These are phyloP conservation scores for Ylistrum balloti DNA, from an alignment of 1,140 invertebrate species.

Conservation along the genomic window DNA sequence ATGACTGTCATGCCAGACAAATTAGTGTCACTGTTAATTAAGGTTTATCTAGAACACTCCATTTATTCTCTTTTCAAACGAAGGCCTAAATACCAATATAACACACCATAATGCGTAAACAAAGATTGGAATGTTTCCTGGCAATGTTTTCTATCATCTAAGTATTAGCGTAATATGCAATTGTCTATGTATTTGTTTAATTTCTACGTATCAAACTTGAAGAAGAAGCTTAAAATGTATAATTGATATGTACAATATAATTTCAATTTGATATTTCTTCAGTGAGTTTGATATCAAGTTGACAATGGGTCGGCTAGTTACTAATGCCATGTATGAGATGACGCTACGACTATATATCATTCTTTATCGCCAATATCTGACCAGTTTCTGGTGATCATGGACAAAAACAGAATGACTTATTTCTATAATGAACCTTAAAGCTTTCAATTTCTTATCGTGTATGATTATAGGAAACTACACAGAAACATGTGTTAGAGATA, in stretches of 20 bases:
- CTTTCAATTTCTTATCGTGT: neutral
- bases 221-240: too few species aligned
- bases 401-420: neutral
- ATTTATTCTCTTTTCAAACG: neutral
- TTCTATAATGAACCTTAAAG: neutral
- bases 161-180: too few species aligned
- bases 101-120: too few species aligned
- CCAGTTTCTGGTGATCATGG: neutral
- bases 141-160: too few species aligned
- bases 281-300: too few species aligned
- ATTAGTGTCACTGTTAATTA: neutral
- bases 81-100: too few species aligned
- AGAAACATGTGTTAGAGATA: neutral
- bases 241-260: too few species aligned
- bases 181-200: too few species aligned
- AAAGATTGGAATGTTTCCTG: too few species aligned
- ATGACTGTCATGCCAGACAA: neutral
- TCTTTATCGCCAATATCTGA: neutral
- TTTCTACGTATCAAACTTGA: too few species aligned
- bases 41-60: neutral
- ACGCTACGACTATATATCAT: neutral
- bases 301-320: neutral
- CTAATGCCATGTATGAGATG: neutral
- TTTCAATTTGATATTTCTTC: too few species aligned
- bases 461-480: neutral